A percentile compares a stretch with the other conserved stretches of the same genome.
Conservation (phyloP, 2,113 vertebrate genomes). For the Crotalus helleri region DNA sequence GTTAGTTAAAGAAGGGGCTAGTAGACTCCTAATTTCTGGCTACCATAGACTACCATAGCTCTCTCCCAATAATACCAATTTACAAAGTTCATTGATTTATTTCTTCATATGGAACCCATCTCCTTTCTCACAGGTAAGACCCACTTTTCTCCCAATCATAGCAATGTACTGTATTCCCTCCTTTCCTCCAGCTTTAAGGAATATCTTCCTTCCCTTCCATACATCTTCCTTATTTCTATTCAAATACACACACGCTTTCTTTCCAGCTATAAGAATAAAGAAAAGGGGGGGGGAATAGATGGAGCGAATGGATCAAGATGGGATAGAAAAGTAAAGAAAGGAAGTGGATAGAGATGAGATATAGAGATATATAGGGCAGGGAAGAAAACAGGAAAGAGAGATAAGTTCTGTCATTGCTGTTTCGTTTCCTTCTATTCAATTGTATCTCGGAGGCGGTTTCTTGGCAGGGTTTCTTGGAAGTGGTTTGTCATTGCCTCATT, state of each 20-base stretch:
- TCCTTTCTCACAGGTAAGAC: not conserved
- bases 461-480: not conserved
- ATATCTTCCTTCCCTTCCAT: not conserved
- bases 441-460: not conserved
- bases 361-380: not conserved
- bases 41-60: not conserved
- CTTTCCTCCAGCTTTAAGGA: not conserved
- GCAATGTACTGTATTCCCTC: not conserved
- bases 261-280: not conserved
- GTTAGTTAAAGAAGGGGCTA: not conserved
- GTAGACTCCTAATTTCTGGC: not conserved
- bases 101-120: not conserved
- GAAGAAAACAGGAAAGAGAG: not conserved
- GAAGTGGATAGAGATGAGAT: not conserved
- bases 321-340: not conserved
- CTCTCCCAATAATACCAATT: not conserved
- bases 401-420: not conserved
- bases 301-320: not conserved
- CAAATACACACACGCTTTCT: not conserved
- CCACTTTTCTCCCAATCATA: not conserved
- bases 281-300: not conserved
- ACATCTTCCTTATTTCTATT: not conserved
- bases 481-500: not conserved
- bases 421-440: not conserved
- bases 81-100: not conserved